Conservation (phyloP, 2,888 invertebrate species). For the Gisinianus flammeolus region DNA sequence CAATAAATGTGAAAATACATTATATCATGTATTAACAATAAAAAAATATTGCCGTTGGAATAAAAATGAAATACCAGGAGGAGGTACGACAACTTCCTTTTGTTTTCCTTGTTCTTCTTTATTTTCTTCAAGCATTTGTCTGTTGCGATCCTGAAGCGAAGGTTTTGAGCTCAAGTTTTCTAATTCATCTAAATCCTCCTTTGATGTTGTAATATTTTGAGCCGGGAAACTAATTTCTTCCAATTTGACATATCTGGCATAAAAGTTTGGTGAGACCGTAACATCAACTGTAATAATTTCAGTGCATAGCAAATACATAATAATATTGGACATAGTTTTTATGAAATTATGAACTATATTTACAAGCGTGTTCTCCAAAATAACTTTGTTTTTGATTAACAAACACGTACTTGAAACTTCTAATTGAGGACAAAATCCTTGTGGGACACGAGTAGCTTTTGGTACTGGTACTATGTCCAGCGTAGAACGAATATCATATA, state of each 20-base stretch:
- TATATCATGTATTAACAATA: too few relatives aligned
- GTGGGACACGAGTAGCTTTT: neutral
- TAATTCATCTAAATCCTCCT: conserved; percentile 12
- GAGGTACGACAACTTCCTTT: neutral
- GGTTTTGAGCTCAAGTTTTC: neutral
- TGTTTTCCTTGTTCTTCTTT: neutral
- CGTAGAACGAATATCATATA: neutral
- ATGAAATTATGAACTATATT: too few relatives aligned
- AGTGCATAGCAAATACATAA: too few relatives aligned
- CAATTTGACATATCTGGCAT: conserved; percentile 8
- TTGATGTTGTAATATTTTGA: conserved; percentile 16
- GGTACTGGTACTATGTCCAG: neutral
- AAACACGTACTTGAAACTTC: too few relatives aligned
- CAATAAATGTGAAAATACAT: too few relatives aligned
- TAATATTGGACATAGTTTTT: too few relatives aligned
- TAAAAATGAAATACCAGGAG: neutral
- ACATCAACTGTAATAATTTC: conserved; percentile 2
- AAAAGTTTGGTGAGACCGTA: neutral
- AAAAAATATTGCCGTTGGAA: too few relatives aligned
- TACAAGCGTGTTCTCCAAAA: too few relatives aligned
- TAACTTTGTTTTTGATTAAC: too few relatives aligned
- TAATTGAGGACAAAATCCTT: neutral
- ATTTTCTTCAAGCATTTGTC: too few relatives aligned
- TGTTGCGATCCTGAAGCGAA: too few relatives aligned
- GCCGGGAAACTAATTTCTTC: conserved; percentile 26